Evolutionary conservation across 2,113 vertebrate genomes (phyloP).

Genomic region (Misgurnus mizolepis): DNA sequence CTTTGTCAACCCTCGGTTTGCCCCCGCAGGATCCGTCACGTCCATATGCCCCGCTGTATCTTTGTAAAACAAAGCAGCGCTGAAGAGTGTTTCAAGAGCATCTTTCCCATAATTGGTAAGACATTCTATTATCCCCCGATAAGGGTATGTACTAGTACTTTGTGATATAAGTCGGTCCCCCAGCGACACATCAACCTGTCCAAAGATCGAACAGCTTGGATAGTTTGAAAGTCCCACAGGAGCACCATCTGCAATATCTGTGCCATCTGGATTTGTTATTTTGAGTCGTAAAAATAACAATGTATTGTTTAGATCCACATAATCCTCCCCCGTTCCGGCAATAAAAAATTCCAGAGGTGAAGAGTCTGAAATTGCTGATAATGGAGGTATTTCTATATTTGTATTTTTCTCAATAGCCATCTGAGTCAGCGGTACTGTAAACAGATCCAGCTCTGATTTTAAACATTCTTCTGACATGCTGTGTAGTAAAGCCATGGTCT

Average conservation of each 20-base stretch:
- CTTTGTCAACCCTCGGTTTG: too few relatives aligned
- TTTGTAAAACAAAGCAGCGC: too few relatives aligned
- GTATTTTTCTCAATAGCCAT: neutral
- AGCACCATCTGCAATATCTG: neutral
- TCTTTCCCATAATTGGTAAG: too few relatives aligned
- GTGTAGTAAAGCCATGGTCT: neutral
- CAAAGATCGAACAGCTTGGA: too few relatives aligned
- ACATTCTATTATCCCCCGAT: too few relatives aligned
- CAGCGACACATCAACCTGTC: too few relatives aligned
- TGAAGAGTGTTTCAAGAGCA: too few relatives aligned
- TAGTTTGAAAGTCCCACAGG: neutral
- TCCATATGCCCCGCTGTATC: too few relatives aligned
- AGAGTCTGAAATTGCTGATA: conserved; percentile 2
- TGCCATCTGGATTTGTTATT: conserved; percentile 22
- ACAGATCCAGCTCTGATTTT: neutral
- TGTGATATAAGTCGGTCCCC: too few relatives aligned
- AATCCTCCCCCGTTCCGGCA: neutral
- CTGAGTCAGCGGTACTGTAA: neutral
- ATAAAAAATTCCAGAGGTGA: neutral
- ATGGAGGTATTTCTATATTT: neutral
- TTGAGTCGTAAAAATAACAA: conserved; percentile 13
- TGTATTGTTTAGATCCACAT: conserved; percentile 17
- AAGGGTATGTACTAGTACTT: too few relatives aligned
- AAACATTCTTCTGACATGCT: neutral
- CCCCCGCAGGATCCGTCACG: neutral